Evolutionary conservation across 1,140 invertebrate genomes (phyloP).

Genomic region (Trigoniulus corallinus): DNA sequence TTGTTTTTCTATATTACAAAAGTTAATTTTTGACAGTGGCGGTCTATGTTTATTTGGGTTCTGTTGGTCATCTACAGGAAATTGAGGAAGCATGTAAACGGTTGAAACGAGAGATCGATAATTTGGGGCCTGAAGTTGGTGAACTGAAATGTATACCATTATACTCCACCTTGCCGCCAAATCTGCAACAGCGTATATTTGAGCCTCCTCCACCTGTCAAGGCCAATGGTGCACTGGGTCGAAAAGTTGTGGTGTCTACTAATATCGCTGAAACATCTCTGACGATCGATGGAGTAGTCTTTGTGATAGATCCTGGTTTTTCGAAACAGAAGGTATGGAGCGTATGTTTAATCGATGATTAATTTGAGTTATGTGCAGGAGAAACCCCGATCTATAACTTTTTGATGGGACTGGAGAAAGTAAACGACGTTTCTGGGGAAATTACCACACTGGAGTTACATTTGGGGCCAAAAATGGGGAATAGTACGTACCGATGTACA

Average conservation of each 20-base stretch:
- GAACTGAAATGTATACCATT: conserved; percentile 96
- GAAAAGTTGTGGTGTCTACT: conserved; percentile 92
- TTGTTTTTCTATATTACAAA: background rate
- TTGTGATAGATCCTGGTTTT: conserved; percentile 99
- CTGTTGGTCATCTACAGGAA: conserved; percentile 55
- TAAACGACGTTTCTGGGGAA: background rate
- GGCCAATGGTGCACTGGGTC: conserved; percentile 82
- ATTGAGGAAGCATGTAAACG: conserved; percentile 99
- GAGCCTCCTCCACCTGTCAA: conserved; percentile 85
- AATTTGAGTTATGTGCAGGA: no score
- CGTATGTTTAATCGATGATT: no score
- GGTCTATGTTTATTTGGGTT: background rate
- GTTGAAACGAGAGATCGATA: conserved; percentile 92
- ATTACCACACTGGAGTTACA: no score
- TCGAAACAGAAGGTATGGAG: conserved; percentile 95
- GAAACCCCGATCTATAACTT: no score
- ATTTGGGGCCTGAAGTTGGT: conserved; percentile 87
- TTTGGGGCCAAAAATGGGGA: no score
- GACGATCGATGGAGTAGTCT: conserved; percentile 99
- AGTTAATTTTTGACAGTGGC: background rate
- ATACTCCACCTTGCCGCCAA: conserved; percentile 95
- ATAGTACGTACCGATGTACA: no score
- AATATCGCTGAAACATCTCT: conserved; percentile 99
- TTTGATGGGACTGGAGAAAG: background rate
- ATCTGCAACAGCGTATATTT: conserved; percentile 94